phyloP scores from a whole-genome alignment of 2,888 invertebrate species.

The Nineta flava region DNA sequence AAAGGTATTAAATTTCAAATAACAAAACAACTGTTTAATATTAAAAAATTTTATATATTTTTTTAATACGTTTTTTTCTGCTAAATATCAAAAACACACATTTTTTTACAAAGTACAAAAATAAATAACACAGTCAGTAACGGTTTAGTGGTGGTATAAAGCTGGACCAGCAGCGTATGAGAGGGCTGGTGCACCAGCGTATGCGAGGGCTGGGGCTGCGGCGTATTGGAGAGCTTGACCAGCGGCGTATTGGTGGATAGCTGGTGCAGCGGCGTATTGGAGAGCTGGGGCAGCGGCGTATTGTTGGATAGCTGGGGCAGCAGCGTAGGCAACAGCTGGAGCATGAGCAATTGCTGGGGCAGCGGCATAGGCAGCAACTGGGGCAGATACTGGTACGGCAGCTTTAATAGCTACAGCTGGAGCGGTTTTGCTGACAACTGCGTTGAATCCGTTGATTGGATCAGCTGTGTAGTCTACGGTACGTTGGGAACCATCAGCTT shows the following conservation, averaged over 20 bases:
- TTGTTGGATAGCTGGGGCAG: conserved; percentile 5
- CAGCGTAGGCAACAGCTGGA: conserved; percentile 8
- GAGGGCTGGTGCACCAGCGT: too few species aligned
- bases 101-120: too few species aligned
- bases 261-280: not conserved
- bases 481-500: conserved; percentile 37
- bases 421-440: conserved; percentile 35
- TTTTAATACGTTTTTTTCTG: too few species aligned
- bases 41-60: too few species aligned
- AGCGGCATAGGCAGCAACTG: conserved; percentile 2
- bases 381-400: not conserved
- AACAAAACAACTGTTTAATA: too few species aligned
- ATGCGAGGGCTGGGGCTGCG: too few species aligned
- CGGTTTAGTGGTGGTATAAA: conserved; percentile 1
- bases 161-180: too few species aligned
- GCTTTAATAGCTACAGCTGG: conserved; percentile 8
- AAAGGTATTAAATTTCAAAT: too few species aligned
- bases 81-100: too few species aligned
- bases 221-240: too few species aligned
- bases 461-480: conserved; percentile 40
- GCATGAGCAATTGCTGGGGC: conserved; percentile 6
- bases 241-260: not conserved
- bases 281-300: not conserved
- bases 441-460: conserved; percentile 40
- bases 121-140: conserved; percentile 4